phyloP scores from a whole-genome alignment of 2,113 vertebrate species.

The Charadrius vociferus region DNA sequence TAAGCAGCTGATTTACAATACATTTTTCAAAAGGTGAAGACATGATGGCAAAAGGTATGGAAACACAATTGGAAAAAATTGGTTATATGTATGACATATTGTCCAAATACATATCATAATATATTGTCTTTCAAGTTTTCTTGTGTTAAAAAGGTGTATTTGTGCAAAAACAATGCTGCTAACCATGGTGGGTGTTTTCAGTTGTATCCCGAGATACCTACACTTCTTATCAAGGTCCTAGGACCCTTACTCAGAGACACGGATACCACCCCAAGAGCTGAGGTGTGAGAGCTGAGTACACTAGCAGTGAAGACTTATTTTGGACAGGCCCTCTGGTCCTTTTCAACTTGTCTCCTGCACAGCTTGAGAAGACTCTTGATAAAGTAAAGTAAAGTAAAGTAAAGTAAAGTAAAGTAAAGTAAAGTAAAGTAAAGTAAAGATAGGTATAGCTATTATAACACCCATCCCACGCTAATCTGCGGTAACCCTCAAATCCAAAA shows the following conservation, averaged over 20 bases:
- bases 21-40: not conserved
- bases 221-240: not conserved
- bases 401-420: no score
- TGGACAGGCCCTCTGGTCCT: not conserved
- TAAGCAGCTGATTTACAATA: not conserved
- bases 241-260: not conserved
- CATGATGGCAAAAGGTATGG: not conserved
- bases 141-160: not conserved
- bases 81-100: not conserved
- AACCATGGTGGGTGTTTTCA: not conserved
- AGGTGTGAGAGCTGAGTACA: not conserved
- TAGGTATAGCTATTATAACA: not conserved
- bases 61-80: not conserved
- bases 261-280: not conserved
- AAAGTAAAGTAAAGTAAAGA: no score
- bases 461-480: fast-evolving
- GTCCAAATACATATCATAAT: not conserved
- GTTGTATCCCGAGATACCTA: not conserved
- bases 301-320: not conserved
- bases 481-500: not conserved
- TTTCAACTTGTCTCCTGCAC: not conserved
- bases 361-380: not conserved
- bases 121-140: not conserved
- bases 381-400: not conserved
- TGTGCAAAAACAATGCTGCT: not conserved